Evolutionary conservation across 2,797 vertebrate species (phyloP).

Genomic region (Schizopygopsis pylzovi): DNA sequence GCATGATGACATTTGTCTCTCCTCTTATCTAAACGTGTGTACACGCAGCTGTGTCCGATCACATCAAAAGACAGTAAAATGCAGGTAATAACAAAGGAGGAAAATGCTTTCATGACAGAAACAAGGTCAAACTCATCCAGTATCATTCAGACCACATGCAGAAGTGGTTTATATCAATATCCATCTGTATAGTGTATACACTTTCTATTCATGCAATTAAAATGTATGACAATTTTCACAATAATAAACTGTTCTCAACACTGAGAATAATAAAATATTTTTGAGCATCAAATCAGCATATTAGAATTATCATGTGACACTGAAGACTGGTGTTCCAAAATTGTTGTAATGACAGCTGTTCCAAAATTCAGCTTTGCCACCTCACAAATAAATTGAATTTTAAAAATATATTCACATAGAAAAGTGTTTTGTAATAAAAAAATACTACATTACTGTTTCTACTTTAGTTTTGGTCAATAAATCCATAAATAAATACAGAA

Average conservation of each 20-base stretch:
- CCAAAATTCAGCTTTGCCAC: neutral
- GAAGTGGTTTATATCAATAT: neutral
- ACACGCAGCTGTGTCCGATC: neutral
- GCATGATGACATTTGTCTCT: constrained; percentile 26
- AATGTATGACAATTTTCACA: neutral
- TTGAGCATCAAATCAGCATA: neutral
- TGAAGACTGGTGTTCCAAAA: no score
- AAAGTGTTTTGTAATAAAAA: neutral
- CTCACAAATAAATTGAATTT: neutral
- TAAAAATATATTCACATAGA: neutral
- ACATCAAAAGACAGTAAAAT: constrained; percentile 8
- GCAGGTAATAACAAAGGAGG: neutral
- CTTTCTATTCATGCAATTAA: neutral
- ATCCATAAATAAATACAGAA: neutral
- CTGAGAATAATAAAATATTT: neutral
- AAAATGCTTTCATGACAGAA: neutral
- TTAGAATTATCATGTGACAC: neutral
- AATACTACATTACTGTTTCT: neutral
- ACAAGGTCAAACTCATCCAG: constrained; percentile 14
- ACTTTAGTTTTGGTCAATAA: no score
- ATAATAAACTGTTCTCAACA: neutral
- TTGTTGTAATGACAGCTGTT: neutral
- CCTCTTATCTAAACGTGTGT: neutral
- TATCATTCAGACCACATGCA: neutral
- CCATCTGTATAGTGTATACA: neutral